Percentiles rank a stretch among this genome's conserved stretches.
These are phyloP conservation scores for Acrocephalus scirpaceus DNA, from an alignment of 2,797 vertebrate species.

Conservation along the genomic window DNA sequence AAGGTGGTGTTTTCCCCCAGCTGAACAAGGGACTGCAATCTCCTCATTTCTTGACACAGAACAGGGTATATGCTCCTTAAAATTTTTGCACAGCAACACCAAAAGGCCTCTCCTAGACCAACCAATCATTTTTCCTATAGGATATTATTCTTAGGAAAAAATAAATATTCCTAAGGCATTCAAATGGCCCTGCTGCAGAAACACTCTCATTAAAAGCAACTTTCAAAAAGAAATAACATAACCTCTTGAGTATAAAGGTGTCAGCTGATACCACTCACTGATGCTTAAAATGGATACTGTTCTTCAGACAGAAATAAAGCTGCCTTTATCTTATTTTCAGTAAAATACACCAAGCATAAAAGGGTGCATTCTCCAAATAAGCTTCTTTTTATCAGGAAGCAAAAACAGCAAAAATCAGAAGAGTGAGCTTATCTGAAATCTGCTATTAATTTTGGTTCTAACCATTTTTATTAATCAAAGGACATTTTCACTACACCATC, in stretches of 20 bases:
- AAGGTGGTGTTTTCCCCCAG: not conserved
- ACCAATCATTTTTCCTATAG: not conserved
- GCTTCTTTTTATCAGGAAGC: not conserved
- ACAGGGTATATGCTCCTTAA: too few relatives aligned
- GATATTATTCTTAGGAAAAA: not conserved
- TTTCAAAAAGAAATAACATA: not conserved
- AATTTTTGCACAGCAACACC: not conserved
- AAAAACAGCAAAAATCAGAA: not conserved
- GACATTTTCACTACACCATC: not conserved
- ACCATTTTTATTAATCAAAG: not conserved
- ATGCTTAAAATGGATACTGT: not conserved
- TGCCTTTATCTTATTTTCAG: not conserved
- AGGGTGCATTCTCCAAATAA: not conserved
- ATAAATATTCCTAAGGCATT: not conserved
- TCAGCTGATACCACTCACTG: not conserved
- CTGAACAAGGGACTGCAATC: not conserved
- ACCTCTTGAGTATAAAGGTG: not conserved
- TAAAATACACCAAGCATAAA: not conserved
- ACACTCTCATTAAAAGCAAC: not conserved
- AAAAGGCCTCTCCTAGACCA: not conserved
- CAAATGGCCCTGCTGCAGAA: not conserved
- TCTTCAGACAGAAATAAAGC: not conserved
- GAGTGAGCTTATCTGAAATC: not conserved
- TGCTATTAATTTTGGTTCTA: not conserved
- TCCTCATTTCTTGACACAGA: not conserved